Evolutionary conservation across 2,113 vertebrate species (phyloP).

Genomic region (Trogon surrucura): DNA sequence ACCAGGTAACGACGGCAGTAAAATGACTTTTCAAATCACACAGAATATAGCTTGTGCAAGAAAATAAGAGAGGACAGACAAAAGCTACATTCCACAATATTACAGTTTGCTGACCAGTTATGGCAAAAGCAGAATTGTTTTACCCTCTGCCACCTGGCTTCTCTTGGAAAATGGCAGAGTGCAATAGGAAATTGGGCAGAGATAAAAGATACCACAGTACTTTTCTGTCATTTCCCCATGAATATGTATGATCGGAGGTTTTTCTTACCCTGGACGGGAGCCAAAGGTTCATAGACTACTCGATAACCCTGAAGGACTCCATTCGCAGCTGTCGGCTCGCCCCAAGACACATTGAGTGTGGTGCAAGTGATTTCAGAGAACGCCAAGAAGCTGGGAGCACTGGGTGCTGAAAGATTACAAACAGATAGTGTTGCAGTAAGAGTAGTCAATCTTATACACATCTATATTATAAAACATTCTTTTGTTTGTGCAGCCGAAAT

Average conservation of each 20-base stretch:
- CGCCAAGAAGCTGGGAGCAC: constrained; percentile 85
- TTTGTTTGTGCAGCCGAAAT: background rate
- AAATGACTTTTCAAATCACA: constrained; percentile 10
- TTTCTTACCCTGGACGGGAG: constrained; percentile 87
- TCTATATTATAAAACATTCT: background rate
- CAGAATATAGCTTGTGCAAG: background rate
- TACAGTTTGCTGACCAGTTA: background rate
- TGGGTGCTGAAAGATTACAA: constrained; percentile 81
- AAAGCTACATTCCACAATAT: background rate
- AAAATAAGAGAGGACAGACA: background rate
- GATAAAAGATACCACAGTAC: background rate
- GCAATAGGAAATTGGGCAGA: constrained; percentile 40
- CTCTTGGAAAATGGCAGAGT: background rate
- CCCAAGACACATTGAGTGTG: constrained; percentile 93
- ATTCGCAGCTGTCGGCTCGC: constrained; percentile 85
- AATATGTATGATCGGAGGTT: background rate
- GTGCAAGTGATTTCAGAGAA: constrained; percentile 94
- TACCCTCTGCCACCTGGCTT: constrained; percentile 50
- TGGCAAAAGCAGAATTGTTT: constrained; percentile 31
- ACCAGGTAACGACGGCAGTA: background rate
- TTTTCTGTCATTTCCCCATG: background rate
- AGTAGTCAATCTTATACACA: background rate
- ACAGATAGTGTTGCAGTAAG: background rate
- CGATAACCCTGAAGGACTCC: constrained; percentile 93
- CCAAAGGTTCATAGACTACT: constrained; percentile 89